A percentile compares a stretch with the other conserved stretches of the same genome.
Evolutionary conservation across 2,888 invertebrate genomes (phyloP).

Genomic region (Drosophila melanosoma): DNA sequence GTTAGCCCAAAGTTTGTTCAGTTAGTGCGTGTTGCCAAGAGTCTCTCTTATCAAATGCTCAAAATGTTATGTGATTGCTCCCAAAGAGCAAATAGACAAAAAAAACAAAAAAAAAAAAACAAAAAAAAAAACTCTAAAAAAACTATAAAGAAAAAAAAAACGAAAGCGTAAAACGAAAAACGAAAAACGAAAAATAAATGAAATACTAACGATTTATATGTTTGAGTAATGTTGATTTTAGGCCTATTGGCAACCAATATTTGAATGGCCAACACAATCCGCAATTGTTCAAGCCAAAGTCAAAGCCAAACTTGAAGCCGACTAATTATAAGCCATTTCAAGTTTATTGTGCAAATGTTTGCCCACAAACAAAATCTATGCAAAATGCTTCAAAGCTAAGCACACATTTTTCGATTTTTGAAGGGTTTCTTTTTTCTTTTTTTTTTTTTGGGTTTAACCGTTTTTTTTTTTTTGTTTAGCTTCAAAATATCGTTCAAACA

Average conservation of each 20-base stretch:
- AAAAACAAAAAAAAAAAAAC: background rate
- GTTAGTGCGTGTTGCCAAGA: constrained; percentile 36
- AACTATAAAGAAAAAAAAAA: background rate
- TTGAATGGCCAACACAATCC: constrained; percentile 36
- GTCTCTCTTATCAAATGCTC: constrained; percentile 34
- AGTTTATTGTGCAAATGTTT: constrained; percentile 68
- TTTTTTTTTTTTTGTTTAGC: background rate
- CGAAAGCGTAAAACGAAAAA: background rate
- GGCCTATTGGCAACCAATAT: constrained; percentile 50
- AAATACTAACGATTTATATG: constrained; percentile 8
- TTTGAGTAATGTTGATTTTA: constrained; percentile 44
- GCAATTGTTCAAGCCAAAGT: constrained; percentile 28
- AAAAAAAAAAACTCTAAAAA: background rate
- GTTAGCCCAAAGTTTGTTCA: constrained; percentile 26
- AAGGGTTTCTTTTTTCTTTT: constrained; percentile 25
- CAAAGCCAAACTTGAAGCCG: constrained; percentile 24
- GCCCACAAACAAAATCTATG: constrained; percentile 66
- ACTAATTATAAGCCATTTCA: constrained; percentile 70
- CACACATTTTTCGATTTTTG: constrained; percentile 43
- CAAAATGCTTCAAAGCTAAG: constrained; percentile 55
- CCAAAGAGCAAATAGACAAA: constrained; percentile 7
- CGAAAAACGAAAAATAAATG: background rate
- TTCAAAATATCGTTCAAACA: constrained; percentile 10
- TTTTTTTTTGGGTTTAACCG: background rate
- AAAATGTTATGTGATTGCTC: constrained; percentile 55